These are phyloP conservation scores for Shargacucullia verbasci DNA, from an alignment of 2,888 invertebrate species.

Conservation along the genomic window DNA sequence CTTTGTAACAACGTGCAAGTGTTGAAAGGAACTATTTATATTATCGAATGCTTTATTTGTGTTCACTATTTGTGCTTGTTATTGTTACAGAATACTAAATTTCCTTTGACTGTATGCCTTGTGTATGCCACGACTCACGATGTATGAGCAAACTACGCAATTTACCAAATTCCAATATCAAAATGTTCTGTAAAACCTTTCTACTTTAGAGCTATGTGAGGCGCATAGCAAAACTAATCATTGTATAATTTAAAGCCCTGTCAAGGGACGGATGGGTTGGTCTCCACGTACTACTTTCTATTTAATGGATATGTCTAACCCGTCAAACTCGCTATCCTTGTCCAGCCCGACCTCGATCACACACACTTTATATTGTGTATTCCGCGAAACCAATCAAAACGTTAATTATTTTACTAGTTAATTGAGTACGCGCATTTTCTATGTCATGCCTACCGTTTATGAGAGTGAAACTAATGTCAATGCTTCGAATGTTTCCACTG, in stretches of 20 bases:
- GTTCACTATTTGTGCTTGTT: conserved; percentile 7
- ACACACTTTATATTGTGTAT: conserved; percentile 54
- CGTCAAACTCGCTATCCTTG: conserved; percentile 70
- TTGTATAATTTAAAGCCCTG: conserved; percentile 64
- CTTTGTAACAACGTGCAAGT: conserved; percentile 11
- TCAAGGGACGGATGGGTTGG: conserved; percentile 62
- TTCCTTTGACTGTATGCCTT: background rate
- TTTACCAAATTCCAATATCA: conserved; percentile 5
- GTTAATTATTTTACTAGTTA: conserved; percentile 53
- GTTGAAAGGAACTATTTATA: conserved; percentile 21
- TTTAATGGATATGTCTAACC: conserved; percentile 65
- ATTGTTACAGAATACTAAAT: conserved; percentile 2
- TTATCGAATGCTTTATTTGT: conserved; percentile 12
- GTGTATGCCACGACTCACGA: too few species aligned
- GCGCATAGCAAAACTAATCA: conserved; percentile 61
- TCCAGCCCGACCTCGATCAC: conserved; percentile 58
- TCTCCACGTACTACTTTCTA: conserved; percentile 67
- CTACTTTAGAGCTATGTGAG: conserved; percentile 32
- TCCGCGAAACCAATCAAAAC: conserved; percentile 59
- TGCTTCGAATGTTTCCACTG: conserved; percentile 13
- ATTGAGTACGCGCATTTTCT: conserved; percentile 29
- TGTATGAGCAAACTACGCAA: too few species aligned
- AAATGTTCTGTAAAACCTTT: conserved; percentile 27
- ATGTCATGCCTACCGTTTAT: conserved; percentile 12
- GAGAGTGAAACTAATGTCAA: conserved; percentile 23